phyloP scores from a whole-genome alignment of 2,797 vertebrate species.

The Acanthis flammea region DNA sequence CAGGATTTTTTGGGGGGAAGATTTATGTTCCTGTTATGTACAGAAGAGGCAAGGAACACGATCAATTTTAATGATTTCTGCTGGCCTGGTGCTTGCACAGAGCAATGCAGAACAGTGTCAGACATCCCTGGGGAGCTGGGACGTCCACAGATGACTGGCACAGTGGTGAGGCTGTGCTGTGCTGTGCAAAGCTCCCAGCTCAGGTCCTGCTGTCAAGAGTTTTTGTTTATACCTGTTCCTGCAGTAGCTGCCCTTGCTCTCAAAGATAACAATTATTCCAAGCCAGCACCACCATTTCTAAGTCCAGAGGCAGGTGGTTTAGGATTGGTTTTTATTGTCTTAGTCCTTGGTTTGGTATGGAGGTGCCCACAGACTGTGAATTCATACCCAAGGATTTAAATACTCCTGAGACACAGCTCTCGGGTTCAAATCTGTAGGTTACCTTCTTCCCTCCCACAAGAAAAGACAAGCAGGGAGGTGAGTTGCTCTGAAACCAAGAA shows the following conservation, averaged over 20 bases:
- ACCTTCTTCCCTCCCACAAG: neutral
- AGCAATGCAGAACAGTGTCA: neutral
- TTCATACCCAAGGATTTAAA: neutral
- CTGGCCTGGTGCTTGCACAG: neutral
- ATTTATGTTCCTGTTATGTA: neutral
- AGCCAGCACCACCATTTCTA: neutral
- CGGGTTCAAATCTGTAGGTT: neutral
- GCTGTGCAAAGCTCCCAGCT: neutral
- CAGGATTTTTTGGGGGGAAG: neutral
- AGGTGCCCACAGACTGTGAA: neutral
- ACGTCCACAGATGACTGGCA: neutral
- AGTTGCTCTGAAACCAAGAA: neutral
- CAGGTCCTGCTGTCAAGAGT: neutral
- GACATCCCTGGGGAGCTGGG: neutral
- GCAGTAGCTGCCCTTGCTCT: neutral
- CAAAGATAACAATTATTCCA: neutral
- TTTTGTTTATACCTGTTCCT: neutral
- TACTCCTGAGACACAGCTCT: neutral
- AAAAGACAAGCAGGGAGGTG: neutral
- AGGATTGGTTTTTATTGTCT: neutral
- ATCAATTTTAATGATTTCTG: neutral
- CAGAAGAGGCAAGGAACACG: neutral
- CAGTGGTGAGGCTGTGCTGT: rapidly evolving
- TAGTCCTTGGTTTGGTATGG: neutral
- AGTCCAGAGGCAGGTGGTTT: neutral